Percentiles rank a stretch among this genome's conserved stretches.
Conservation (phyloP, 1,140 invertebrate species). For the Scaptodrosophila lebanonensis region DNA sequence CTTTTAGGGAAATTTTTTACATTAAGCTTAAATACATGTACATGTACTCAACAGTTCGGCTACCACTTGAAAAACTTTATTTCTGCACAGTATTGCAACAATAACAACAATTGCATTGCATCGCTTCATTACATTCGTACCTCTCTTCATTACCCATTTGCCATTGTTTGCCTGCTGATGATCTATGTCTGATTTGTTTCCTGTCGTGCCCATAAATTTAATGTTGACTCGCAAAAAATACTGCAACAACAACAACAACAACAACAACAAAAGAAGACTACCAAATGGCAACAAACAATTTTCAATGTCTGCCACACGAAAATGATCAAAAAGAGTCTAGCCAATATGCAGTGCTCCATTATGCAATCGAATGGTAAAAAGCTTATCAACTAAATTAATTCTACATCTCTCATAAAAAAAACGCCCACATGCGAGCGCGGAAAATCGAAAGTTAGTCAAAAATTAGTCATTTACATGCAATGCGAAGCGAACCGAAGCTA, state of each 20-base stretch:
- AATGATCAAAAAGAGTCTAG: slow-evolving; percentile 1
- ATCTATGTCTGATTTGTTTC: slow-evolving; percentile 75
- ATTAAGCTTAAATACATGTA: too few relatives aligned
- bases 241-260: too few relatives aligned
- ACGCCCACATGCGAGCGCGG: slow-evolving; percentile 21
- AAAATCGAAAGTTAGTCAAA: slow-evolving; percentile 67
- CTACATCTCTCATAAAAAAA: slow-evolving; percentile 45
- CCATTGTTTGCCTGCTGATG: slow-evolving; percentile 38
- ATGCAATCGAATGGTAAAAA: slow-evolving; percentile 55
- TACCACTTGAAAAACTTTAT: too few relatives aligned
- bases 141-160: slow-evolving; percentile 36
- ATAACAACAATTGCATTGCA: slow-evolving; percentile 40
- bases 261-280: slow-evolving; percentile 34
- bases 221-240: slow-evolving; percentile 41
- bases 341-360: slow-evolving; percentile 37
- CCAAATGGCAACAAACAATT: slow-evolving; percentile 26
- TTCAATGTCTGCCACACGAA: slow-evolving; percentile 44
- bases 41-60: too few relatives aligned
- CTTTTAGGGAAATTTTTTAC: neutral
- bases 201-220: slow-evolving; percentile 70
- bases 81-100: too few relatives aligned
- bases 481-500: slow-evolving; percentile 26
- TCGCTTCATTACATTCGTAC: slow-evolving; percentile 42
- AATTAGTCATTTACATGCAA: slow-evolving; percentile 73
- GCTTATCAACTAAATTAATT: slow-evolving; percentile 71